Evolutionary conservation across 2,888 invertebrate species (phyloP).

Genomic region (Nymphalis polychloros): DNA sequence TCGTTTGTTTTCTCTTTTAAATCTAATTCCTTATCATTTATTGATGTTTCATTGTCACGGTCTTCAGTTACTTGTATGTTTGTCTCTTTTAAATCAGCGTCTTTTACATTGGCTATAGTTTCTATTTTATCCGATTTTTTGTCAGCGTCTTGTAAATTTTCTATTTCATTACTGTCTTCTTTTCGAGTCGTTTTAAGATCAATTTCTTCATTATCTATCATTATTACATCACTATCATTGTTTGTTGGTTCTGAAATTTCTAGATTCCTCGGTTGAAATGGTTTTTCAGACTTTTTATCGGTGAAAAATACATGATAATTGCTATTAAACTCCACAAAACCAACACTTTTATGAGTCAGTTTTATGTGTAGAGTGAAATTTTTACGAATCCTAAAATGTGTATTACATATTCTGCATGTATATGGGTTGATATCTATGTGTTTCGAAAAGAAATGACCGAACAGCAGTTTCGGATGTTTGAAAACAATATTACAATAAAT

Average conservation of each 20-base stretch:
- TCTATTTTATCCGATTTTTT: too few relatives aligned
- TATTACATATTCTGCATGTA: conserved; percentile 64
- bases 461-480: conserved; percentile 65
- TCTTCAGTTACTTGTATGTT: too few relatives aligned
- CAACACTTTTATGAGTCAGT: conserved; percentile 59
- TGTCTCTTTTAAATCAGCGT: too few relatives aligned
- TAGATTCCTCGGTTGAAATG: conserved; percentile 1
- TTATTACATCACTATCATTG: neutral
- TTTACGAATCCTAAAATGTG: conserved; percentile 57
- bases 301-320: conserved; percentile 66
- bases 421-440: conserved; percentile 65
- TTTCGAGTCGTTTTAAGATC: neutral
- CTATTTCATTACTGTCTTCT: neutral
- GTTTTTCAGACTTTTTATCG: conserved; percentile 58
- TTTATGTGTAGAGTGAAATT: conserved; percentile 69
- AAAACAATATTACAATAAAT: conserved; percentile 55
- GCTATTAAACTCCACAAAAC: conserved; percentile 68
- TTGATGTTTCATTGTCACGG: too few relatives aligned
- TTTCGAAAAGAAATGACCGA: conserved; percentile 59
- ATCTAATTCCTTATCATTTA: too few relatives aligned
- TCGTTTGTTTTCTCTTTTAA: neutral
- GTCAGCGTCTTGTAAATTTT: too few relatives aligned
- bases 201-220: neutral
- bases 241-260: neutral
- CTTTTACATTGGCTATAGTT: too few relatives aligned